Percentiles rank a stretch among this genome's conserved stretches.
These are phyloP conservation scores for Gerris buenoi DNA, from an alignment of 1,140 invertebrate species.

Conservation along the genomic window DNA sequence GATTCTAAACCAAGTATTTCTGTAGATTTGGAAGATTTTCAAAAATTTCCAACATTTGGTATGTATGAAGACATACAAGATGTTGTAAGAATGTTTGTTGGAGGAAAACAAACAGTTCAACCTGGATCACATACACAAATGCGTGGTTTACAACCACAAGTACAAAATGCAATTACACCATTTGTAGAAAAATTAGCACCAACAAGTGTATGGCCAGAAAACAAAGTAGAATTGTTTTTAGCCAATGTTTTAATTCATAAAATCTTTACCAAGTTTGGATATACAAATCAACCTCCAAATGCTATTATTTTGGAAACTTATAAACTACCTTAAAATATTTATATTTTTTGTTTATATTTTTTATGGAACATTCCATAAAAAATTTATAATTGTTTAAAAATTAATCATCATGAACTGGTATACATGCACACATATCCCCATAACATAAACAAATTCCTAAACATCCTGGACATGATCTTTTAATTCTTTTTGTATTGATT, in stretches of 20 bases:
- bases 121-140: not conserved
- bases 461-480: not conserved
- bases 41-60: not conserved
- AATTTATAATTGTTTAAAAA: not conserved
- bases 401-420: not conserved
- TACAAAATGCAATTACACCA: not conserved
- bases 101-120: not conserved
- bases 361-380: not conserved
- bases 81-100: not conserved
- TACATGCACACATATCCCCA: not conserved
- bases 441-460: not conserved
- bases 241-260: not conserved
- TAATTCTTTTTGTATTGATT: not conserved
- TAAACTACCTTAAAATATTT: not conserved
- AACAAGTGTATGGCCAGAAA: not conserved
- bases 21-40: not conserved
- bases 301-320: not conserved
- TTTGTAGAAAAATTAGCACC: not conserved
- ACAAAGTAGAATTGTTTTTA: not conserved
- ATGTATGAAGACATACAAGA: not conserved
- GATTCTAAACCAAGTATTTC: not conserved
- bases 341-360: not conserved
- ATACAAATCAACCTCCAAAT: not conserved
- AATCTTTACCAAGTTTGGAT: not conserved
- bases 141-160: not conserved